A percentile compares a stretch with the other conserved stretches of the same genome.
phyloP scores from a whole-genome alignment of 2,113 vertebrate genomes.

The Colistium nudipinnis region DNA sequence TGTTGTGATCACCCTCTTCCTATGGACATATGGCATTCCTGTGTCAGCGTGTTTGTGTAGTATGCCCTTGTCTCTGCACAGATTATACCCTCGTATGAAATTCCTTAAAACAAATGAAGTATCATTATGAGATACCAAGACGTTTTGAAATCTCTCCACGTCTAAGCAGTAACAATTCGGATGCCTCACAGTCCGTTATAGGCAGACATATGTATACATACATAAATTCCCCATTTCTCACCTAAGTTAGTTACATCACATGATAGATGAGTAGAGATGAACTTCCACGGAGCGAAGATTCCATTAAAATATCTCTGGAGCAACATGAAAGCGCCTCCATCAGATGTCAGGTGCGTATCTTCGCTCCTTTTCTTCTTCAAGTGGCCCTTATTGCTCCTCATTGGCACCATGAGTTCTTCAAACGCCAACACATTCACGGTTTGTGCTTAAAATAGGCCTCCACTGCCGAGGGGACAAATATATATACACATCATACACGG shows the following conservation, averaged over 20 bases:
- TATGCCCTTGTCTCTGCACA: not conserved
- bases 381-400: not conserved
- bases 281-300: too few relatives aligned
- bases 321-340: constrained; percentile 4
- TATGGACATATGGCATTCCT: not conserved
- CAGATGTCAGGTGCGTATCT: not conserved
- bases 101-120: constrained; percentile 1
- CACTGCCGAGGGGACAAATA: constrained; percentile 81
- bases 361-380: constrained; percentile 2
- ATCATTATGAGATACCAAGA: not conserved
- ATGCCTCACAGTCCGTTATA: constrained; percentile 15
- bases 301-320: not conserved
- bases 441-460: constrained; percentile 98
- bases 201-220: not conserved
- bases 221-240: constrained; percentile 1
- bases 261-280: constrained; percentile 14
- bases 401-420: constrained; percentile 1
- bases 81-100: constrained; percentile 3
- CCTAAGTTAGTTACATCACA: constrained; percentile 22
- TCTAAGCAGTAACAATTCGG: constrained; percentile 30
- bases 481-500: not conserved
- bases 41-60: not conserved
- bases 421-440: constrained; percentile 78
- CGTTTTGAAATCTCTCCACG: constrained; percentile 11
- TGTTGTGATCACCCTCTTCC: not conserved